These are phyloP conservation scores for Mirounga angustirostris DNA, from an alignment of 2,113 vertebrate genomes.

Conservation along the genomic window DNA sequence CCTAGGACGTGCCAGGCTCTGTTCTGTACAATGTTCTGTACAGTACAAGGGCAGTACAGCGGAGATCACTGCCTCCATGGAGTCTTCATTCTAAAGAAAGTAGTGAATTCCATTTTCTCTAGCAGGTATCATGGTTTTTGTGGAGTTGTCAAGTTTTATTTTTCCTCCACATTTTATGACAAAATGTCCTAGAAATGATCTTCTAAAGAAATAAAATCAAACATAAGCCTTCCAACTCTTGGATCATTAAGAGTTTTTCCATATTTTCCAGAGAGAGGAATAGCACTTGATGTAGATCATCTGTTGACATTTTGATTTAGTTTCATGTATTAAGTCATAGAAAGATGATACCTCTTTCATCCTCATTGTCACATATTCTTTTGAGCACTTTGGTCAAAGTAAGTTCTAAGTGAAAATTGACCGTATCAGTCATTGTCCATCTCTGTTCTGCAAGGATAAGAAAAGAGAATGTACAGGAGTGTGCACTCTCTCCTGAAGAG, in stretches of 20 bases:
- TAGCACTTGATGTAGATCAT: neutral
- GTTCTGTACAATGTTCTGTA: neutral
- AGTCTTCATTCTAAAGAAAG: neutral
- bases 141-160: neutral
- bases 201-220: constrained; percentile 11
- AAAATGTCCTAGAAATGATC: constrained; percentile 23
- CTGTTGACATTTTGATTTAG: constrained; percentile 25
- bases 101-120: neutral
- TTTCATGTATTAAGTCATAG: constrained; percentile 22
- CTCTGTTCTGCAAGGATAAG: constrained; percentile 27
- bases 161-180: constrained; percentile 17
- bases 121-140: neutral
- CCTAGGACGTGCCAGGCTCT: neutral
- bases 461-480: neutral
- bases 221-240: neutral
- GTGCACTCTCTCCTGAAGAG: neutral
- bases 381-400: neutral
- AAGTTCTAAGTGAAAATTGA: constrained; percentile 31
- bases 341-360: neutral
- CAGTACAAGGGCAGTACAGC: too few relatives aligned
- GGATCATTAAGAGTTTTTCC: neutral
- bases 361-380: neutral
- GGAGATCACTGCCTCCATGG: neutral
- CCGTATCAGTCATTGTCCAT: neutral
- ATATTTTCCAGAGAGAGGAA: neutral